Conservation (phyloP, 2,888 invertebrate genomes). For the Empis stercorea region DNA sequence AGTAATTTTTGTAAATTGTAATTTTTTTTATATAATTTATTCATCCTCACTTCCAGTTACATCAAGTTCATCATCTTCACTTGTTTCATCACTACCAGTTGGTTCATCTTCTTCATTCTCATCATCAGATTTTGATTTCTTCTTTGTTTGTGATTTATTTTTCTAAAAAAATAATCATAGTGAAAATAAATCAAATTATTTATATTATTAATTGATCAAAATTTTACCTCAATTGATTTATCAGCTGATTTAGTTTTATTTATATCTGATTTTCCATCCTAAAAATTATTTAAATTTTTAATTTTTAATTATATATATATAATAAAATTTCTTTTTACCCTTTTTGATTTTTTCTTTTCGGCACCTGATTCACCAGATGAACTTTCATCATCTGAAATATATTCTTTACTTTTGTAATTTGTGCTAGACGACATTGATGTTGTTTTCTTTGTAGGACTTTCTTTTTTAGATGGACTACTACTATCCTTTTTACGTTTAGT, state of each 20-base stretch:
- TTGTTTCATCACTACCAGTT: background rate
- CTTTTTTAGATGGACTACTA: slow-evolving; percentile 28
- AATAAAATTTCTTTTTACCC: slow-evolving; percentile 4
- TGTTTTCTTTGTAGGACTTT: slow-evolving; percentile 29
- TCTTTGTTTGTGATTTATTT: background rate
- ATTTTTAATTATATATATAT: slow-evolving; percentile 1
- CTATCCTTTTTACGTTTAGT: slow-evolving; percentile 12
- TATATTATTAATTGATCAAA: background rate
- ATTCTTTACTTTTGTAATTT: slow-evolving; percentile 83
- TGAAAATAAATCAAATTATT: background rate
- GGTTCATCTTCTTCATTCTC: slow-evolving; percentile 5
- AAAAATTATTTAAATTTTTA: slow-evolving; percentile 4
- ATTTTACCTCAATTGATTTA: background rate
- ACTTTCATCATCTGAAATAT: slow-evolving; percentile 57
- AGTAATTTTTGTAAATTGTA: no score
- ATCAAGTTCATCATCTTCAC: background rate
- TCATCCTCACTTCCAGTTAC: background rate
- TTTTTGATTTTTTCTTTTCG: slow-evolving; percentile 37
- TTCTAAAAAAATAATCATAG: no score
- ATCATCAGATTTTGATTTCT: slow-evolving; percentile 4
- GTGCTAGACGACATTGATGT: slow-evolving; percentile 42
- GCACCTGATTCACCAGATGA: slow-evolving; percentile 45
- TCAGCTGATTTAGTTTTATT: background rate
- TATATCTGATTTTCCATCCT: slow-evolving; percentile 6
- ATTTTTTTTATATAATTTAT: background rate